Percentiles rank a stretch among this genome's conserved stretches.
phyloP scores from a whole-genome alignment of 2,888 invertebrate species.

The Melolontha melolontha region DNA sequence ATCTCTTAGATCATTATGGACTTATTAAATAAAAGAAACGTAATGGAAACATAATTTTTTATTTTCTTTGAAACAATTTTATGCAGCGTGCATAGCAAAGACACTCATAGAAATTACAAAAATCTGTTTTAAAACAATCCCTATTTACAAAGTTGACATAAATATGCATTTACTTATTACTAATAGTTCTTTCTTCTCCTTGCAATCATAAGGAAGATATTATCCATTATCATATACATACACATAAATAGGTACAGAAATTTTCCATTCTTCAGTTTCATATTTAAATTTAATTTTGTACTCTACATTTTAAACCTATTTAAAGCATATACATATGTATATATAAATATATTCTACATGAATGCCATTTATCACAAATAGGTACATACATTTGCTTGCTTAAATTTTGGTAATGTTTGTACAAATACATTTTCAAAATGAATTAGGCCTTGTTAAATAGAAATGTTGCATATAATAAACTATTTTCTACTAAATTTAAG shows the following conservation, averaged over 20 bases:
- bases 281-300: slow-evolving; percentile 13
- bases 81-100: slow-evolving; percentile 53
- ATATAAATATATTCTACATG: background rate
- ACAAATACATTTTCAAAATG: no score
- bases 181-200: slow-evolving; percentile 6
- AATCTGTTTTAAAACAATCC: slow-evolving; percentile 42
- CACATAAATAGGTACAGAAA: no score
- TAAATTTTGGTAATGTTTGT: no score
- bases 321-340: slow-evolving; percentile 1
- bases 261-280: no score
- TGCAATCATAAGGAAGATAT: slow-evolving; percentile 16
- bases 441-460: no score
- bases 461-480: no score
- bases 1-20: no score
- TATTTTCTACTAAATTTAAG: no score
- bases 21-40: background rate
- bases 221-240: background rate
- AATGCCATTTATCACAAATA: no score
- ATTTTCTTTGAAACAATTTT: slow-evolving; percentile 41
- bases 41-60: slow-evolving; percentile 30
- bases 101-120: slow-evolving; percentile 52
- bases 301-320: slow-evolving; percentile 30
- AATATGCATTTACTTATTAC: slow-evolving; percentile 20
- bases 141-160: slow-evolving; percentile 37
- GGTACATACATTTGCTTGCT: no score